Evolutionary conservation across 2,888 invertebrate species (phyloP), one percentile per base, ranked within the genome.

Genomic region (Oasisia sp.): DNA sequence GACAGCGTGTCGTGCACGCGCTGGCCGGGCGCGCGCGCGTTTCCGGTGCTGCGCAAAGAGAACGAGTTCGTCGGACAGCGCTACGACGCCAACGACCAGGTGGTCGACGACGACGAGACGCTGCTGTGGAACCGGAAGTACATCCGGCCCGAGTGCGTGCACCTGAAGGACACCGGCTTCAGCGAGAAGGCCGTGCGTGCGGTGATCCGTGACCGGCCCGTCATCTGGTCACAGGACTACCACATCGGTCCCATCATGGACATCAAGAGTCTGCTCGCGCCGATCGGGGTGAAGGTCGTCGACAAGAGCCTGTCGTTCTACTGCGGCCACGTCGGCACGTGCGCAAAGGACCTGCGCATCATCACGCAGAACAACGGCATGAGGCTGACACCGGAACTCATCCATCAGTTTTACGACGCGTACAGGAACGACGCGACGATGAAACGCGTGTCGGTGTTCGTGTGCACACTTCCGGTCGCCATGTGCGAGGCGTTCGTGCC

Each of bases 171-270:
- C 89, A 94, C 94, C 32, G 94, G 94, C 27, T 94, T 94, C 89
- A 89, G 11, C 0, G 93, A 93, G 74, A 90, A 50, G 27, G 93
- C 94, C 1, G 92, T 94, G 32, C 91, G 91, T 56, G 45, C 93
- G 0, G 93, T 93, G 1, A 92, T 94, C 11, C 91, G 92, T 56
- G 92, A 92, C n/a, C 90, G 93, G 32, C 94, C 93, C 9, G 93
- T 94, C 12, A 89, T 94, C 89, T 94, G 94, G 94, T 94, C 94
- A 3, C 93, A 94, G 91, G 94, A 94, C 56, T 94, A 93, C 90
- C 94, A 94, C 89, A 92, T 94, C 11, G 94, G 94, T 32, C 94
- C 94, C n/a, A 92, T 94, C 89, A 93, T 93, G 93, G 94, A 94
- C 92, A 91, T 94, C 3, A 94, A 93, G 92, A 94, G 93, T 91